Evolutionary conservation across 2,888 invertebrate species (phyloP), one percentile per base, ranked within the genome.

Genomic region (Cheilosia grossa): DNA sequence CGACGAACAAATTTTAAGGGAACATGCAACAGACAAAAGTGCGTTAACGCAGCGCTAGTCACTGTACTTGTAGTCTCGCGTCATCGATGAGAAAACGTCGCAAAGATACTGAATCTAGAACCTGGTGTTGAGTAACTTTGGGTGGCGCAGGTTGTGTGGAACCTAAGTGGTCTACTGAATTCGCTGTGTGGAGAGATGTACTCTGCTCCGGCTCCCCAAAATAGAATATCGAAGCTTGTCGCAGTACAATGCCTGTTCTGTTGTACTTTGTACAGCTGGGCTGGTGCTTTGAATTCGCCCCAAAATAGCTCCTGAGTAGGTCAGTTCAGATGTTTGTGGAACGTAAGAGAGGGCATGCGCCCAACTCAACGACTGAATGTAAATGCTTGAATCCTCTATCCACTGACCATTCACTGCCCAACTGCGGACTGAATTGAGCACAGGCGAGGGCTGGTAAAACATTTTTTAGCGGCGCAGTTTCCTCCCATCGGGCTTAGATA

Each of bases 61-160:
- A 80, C 58, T 66, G 30, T 17, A 81, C 33, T 42, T 66, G 42
- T 72, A n/a, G 61, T 72, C 27, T 73, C 85, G 81, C 81, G 85
- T 85, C 85, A 81, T 81, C 72, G 75, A 81, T 85, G 85, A 81
- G 85, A 85, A 85, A 85, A 80, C 85, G 85, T 85, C 81, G 85
- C 81, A 81, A 77, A 85, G 80, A 81, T 85, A 85, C 85, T 85
- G 72, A 85, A 81, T 72, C 81, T 10, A 72, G 72, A 85, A 81
- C 75, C 72, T 59, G 72, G 66, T 85, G 81, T 75, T 66, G 81
- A 81, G 66, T 72, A 64, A 75, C 56, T 66, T 59, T 27, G 24
- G 64, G 54, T 59, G 70, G 75, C 80, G 70, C 70, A 85, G 49
- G 58, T 85, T 81, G 66, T 74, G 83, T 85, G 83, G 83, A 85